These are phyloP conservation scores for Ichneumoninae sp. DNA, from an alignment of 2,888 invertebrate genomes.

Conservation along the genomic window DNA sequence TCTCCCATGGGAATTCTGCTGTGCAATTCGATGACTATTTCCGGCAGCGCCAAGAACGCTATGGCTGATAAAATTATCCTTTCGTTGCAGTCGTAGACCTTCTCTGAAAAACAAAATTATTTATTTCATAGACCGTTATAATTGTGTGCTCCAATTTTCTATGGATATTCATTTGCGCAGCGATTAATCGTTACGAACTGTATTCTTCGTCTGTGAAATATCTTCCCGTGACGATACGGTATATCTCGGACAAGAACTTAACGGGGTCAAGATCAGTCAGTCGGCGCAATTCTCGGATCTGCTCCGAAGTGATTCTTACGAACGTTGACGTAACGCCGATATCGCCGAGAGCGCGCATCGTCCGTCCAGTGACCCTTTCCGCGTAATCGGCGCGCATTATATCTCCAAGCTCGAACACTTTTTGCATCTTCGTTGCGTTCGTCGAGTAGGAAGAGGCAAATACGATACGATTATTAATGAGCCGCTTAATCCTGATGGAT, in stretches of 20 bases:
- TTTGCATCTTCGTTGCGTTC: conserved; percentile 71
- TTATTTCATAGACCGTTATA: not conserved
- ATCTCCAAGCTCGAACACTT: conserved; percentile 75
- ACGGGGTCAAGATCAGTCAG: conserved; percentile 73
- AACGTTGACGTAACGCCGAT: conserved; percentile 79
- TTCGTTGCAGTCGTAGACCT: conserved; percentile 78
- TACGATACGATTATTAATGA: not conserved
- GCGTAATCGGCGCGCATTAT: conserved; percentile 76
- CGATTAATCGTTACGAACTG: conserved; percentile 71
- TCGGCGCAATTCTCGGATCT: conserved; percentile 74
- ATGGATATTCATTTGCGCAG: not conserved
- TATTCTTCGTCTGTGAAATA: conserved; percentile 78
- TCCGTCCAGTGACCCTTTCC: conserved; percentile 75
- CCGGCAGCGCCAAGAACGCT: conserved; percentile 80
- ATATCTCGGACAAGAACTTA: conserved; percentile 78
- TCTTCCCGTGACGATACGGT: conserved; percentile 76
- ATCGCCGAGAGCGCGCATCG: conserved; percentile 71
- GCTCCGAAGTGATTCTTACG: conserved; percentile 72
- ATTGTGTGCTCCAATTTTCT: not conserved
- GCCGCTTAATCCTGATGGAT: not conserved
- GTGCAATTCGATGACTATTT: conserved; percentile 76
- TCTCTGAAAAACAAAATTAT: conserved; percentile 68
- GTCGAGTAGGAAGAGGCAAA: not conserved
- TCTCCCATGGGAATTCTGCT: conserved; percentile 74
- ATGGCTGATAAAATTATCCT: conserved; percentile 80